A percentile compares a stretch with the other conserved stretches of the same genome.
These are phyloP conservation scores for Lasioglossum calceatum DNA, from an alignment of 2,888 invertebrate genomes.

Conservation along the genomic window DNA sequence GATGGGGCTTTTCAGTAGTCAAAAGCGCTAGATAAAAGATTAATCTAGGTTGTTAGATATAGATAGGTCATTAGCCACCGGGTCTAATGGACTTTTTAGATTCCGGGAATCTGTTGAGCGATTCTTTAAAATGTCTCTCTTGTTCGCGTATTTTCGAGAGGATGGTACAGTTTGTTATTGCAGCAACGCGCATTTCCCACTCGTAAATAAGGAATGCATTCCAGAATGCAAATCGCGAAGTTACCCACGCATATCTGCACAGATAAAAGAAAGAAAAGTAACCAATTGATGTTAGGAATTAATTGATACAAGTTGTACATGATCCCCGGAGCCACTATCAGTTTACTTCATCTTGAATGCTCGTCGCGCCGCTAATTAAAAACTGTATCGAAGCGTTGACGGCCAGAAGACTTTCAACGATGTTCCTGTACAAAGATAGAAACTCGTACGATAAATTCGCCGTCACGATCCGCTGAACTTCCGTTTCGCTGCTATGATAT, in stretches of 20 bases:
- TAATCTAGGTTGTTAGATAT: too few relatives aligned
- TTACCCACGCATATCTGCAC: neutral
- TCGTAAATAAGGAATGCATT: neutral
- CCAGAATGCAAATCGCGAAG: neutral
- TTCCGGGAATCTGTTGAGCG: neutral
- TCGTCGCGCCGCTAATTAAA: neutral
- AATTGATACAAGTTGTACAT: neutral
- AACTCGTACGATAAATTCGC: constrained; percentile 46
- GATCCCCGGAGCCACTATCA: neutral
- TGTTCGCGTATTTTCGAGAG: neutral
- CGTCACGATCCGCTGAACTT: constrained; percentile 65
- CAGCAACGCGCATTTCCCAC: neutral
- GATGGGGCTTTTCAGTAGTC: too few relatives aligned
- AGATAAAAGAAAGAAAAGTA: neutral
- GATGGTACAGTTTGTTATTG: neutral
- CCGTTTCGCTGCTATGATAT: constrained; percentile 45
- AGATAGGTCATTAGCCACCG: neutral
- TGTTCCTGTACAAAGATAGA: constrained; percentile 16
- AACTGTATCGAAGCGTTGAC: neutral
- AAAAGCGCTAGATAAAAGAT: too few relatives aligned
- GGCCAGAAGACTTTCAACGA: constrained; percentile 4
- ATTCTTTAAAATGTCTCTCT: neutral
- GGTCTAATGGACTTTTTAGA: neutral
- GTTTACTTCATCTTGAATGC: constrained; percentile 7
- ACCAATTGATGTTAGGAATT: neutral